Evolutionary conservation across 2,888 invertebrate species (phyloP), one percentile per base, ranked within the genome.

Genomic region (Cephus sareptanus): DNA sequence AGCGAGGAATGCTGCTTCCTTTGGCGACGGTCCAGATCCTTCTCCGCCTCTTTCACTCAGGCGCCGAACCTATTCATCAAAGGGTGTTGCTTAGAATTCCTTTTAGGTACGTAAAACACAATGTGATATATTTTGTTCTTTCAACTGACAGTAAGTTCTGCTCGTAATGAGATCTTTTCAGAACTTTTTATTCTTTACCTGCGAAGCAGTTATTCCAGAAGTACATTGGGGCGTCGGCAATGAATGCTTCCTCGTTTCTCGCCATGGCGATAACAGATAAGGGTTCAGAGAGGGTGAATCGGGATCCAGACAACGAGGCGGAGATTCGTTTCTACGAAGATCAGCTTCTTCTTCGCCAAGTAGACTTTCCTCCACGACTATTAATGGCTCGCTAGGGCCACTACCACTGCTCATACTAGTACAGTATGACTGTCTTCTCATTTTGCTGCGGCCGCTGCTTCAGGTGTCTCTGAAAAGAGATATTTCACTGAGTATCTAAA

Each of bases 201-300:
- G 97, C 84, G 96, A 96, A 70, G 97, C 97, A 73, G 97, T 97
- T 79, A 97, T 97, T 75, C 97, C 97, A 78, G 96, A 95, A 35
- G 96, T 96, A 87, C 97, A 97, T 84, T 96, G 95, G 2, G 97
- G 97, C 0, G 97, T 96, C 2, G 97, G 97, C 85, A 97, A 92
- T 34, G 97, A 97, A 87, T 96, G 96, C 88, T 97, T 97, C 85
- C 97, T 93, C 1, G 95, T 94, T 85, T 96, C 95, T 34, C 96
- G 93, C 95, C 96, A 97, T 6, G 97, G 97, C 0, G 96, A 96
- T 77, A 97, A 92, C 75, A 97, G 93, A 92, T 96, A 96, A 0
- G 97, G 97, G 91, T 96, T 96, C 80, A 92, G 90, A 3, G 94
- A 94, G 0, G 96, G 96, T 0, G 96, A 96, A 89, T 96, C 96